Conservation (phyloP, 2,888 invertebrate genomes). For the Neuroscelio doddi region DNA sequence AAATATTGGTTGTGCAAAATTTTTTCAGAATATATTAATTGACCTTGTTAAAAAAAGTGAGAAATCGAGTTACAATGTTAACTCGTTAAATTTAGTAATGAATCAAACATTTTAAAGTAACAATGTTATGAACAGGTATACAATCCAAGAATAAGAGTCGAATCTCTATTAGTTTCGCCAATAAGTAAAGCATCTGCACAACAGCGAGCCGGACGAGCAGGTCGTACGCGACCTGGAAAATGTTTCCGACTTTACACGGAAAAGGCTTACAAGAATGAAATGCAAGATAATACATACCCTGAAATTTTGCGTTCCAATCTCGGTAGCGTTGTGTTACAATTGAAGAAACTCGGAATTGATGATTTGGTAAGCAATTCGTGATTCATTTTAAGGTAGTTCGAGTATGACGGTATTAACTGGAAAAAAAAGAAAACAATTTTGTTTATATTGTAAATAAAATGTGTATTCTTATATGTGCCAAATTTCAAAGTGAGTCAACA, state of each 20-base stretch:
- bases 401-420: too few species aligned
- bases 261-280: slow-evolving; percentile 95
- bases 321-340: slow-evolving; percentile 97
- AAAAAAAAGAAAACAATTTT: too few species aligned
- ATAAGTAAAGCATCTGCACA: slow-evolving; percentile 99
- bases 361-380: slow-evolving; percentile 82
- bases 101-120: slow-evolving; percentile 11
- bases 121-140: slow-evolving; percentile 79
- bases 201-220: slow-evolving; percentile 97
- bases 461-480: too few species aligned
- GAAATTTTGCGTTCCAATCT: slow-evolving; percentile 95
- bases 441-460: too few species aligned
- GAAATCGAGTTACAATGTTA: too few species aligned
- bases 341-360: slow-evolving; percentile 99
- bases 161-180: slow-evolving; percentile 97
- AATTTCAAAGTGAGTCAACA: too few species aligned
- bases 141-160: slow-evolving; percentile 92
- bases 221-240: slow-evolving; percentile 98
- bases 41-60: too few species aligned
- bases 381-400: too few species aligned
- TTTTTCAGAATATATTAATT: too few species aligned
- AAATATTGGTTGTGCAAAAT: too few species aligned
- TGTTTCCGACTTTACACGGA: slow-evolving; percentile 97
- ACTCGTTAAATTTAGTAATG: background rate
- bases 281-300: slow-evolving; percentile 99